phyloP scores from a whole-genome alignment of 1,140 invertebrate genomes.

The Trachymyrmex cornetzi region DNA sequence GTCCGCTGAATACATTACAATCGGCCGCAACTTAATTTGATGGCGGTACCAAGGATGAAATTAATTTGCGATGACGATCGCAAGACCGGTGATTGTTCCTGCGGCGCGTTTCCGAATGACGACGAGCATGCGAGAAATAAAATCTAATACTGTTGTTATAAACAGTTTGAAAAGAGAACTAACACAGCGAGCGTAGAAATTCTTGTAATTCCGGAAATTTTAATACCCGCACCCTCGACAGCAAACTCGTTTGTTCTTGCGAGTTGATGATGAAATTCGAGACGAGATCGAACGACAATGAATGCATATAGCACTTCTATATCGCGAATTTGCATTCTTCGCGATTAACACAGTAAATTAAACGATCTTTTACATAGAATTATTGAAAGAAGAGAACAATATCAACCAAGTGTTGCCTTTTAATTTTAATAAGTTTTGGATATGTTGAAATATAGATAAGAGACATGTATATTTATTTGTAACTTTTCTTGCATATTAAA shows the following conservation, averaged over 20 bases:
- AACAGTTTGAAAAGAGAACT: background rate
- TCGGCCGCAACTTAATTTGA: slow-evolving; percentile 31
- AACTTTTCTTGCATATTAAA: too few species aligned
- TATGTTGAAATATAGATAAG: too few species aligned
- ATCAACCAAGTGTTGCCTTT: too few species aligned
- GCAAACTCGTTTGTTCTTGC: slow-evolving; percentile 9
- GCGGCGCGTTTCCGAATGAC: background rate
- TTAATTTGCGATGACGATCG: slow-evolving; percentile 43
- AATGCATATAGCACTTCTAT: background rate
- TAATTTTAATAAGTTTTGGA: too few species aligned
- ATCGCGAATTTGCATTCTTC: background rate
- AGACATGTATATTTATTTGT: too few species aligned
- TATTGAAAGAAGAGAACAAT: background rate
- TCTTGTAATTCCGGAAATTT: slow-evolving; percentile 46
- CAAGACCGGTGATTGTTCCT: slow-evolving; percentile 18
- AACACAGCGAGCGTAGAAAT: background rate
- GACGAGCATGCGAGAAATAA: background rate
- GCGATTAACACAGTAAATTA: background rate
- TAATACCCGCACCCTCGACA: background rate
- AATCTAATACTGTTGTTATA: background rate
- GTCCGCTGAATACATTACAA: slow-evolving; percentile 36
- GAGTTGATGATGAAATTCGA: slow-evolving; percentile 30
- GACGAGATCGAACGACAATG: background rate
- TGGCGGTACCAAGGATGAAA: slow-evolving; percentile 37
- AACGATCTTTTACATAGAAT: background rate